These are phyloP conservation scores for Alouatta palliata DNA, from an alignment of 2,113 vertebrate genomes.

Conservation along the genomic window DNA sequence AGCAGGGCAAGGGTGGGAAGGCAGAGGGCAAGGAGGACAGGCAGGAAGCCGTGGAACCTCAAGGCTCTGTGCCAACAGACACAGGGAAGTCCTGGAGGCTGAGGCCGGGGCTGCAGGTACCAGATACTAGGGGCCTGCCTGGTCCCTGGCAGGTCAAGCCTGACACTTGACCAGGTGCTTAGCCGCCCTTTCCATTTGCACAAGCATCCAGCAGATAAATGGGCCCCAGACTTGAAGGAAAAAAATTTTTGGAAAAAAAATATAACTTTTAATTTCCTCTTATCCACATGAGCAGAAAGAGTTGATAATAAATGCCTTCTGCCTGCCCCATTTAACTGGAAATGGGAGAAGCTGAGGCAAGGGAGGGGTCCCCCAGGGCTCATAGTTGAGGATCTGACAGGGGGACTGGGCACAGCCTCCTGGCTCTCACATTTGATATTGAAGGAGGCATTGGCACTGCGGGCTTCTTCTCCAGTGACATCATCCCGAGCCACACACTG, in stretches of 20 bases:
- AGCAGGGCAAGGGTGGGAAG: background rate
- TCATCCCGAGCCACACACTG: conserved; percentile 88
- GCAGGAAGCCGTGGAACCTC: background rate
- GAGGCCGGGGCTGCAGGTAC: background rate
- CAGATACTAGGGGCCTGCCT: background rate
- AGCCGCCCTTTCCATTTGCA: background rate
- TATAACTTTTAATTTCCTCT: background rate
- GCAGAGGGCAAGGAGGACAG: background rate
- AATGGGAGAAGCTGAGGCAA: background rate
- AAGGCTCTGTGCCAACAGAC: background rate
- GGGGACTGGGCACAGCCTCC: fast-evolving
- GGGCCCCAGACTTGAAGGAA: background rate
- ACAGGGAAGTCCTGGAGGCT: background rate
- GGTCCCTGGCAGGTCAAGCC: background rate
- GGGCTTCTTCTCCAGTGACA: conserved; percentile 83
- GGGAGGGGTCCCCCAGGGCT: background rate
- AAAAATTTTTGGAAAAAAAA: background rate
- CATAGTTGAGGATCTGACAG: background rate
- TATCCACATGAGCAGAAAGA: background rate
- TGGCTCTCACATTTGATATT: conserved; percentile 97
- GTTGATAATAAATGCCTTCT: background rate
- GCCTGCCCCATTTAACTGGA: background rate
- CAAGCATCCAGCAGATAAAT: background rate
- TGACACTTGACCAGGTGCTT: background rate
- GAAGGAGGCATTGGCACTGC: conserved; percentile 92